Evolutionary conservation across 2,113 vertebrate genomes (phyloP).

Genomic region (Excalfactoria chinensis): DNA sequence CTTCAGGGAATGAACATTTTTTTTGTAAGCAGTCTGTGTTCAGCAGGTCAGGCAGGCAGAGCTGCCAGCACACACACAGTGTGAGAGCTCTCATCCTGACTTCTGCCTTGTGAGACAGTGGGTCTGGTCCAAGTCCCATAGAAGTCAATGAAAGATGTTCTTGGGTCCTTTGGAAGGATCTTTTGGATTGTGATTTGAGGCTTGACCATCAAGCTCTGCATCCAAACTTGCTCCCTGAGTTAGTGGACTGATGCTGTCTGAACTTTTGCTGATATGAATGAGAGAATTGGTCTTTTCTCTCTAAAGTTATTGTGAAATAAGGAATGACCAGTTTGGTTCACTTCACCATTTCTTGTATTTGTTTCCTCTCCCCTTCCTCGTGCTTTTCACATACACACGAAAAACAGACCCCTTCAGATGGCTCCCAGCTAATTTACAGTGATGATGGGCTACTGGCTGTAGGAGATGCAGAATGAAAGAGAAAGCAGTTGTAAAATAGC

Average conservation of each 20-base stretch:
- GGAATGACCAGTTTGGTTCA: not conserved
- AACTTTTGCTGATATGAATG: not conserved
- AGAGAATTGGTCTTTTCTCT: not conserved
- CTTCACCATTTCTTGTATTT: not conserved
- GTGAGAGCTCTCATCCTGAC: not conserved
- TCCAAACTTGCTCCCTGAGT: not conserved
- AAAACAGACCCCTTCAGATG: slow-evolving; percentile 2
- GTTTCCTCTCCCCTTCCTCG: not conserved
- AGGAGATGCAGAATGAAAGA: slow-evolving; percentile 21
- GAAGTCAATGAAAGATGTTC: not conserved
- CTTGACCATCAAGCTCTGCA: not conserved
- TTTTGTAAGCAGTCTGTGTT: not conserved
- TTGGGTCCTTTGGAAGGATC: not conserved
- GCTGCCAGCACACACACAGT: not conserved
- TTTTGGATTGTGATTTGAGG: not conserved
- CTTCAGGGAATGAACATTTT: slow-evolving; percentile 16
- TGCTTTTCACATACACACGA: not conserved
- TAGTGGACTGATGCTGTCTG: not conserved
- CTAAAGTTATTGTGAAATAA: not conserved
- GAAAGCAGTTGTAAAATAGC: slow-evolving; percentile 39
- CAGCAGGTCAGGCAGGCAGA: not conserved
- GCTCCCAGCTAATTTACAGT: slow-evolving; percentile 28
- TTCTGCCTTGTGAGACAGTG: not conserved
- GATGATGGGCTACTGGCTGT: slow-evolving; percentile 3
- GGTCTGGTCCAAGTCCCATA: not conserved